Evolutionary conservation across 1,140 invertebrate species (phyloP), one percentile per base, ranked within the genome.

Genomic region (Procambarus virginalis): DNA sequence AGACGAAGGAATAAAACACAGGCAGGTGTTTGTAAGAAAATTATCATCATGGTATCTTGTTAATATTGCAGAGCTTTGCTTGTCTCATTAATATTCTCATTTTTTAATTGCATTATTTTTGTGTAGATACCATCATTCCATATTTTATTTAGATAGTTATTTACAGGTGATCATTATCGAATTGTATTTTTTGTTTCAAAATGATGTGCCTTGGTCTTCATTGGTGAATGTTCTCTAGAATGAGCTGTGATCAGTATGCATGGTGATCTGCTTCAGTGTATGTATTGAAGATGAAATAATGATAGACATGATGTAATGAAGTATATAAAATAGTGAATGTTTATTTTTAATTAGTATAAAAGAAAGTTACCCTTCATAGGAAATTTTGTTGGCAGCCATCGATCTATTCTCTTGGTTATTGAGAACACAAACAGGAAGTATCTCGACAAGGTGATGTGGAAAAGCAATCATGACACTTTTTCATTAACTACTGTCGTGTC

Each of bases 161-260:
- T 79, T 58, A 79, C 78, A 55, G 10, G 12, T 79, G 78, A 79
- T 79, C 49, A 79, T 79, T 79, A 58, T 55, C 55, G 49, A 55
- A 55, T 58, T 79, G 78, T 45, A 20, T 79, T 55, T 79, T 55
- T 79, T 79, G 77, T 79, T 46, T 79, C 49, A 55, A 79, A 79
- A 79, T 79, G 78, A 79, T 79, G 78, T 79, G 78, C 78, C 78
- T 79, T 79, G 78, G 78, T 79, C 78, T 79, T 79, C 78, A 79
- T 79, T 79, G 78, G 78, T 79, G 78, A 79, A 79, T 55, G 78
- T 79, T 79, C 78, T 34, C 78, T 79, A 79, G 78, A 48, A 79
- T 79, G 78, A 79, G 55, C 78, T 79, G 78, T 79, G 78, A 79
- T 79, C 78, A 79, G 48, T 51, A 49, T 79, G 78, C 55, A 55